phyloP scores from a whole-genome alignment of 2,888 invertebrate species.

The Tolmerus cingulatus region DNA sequence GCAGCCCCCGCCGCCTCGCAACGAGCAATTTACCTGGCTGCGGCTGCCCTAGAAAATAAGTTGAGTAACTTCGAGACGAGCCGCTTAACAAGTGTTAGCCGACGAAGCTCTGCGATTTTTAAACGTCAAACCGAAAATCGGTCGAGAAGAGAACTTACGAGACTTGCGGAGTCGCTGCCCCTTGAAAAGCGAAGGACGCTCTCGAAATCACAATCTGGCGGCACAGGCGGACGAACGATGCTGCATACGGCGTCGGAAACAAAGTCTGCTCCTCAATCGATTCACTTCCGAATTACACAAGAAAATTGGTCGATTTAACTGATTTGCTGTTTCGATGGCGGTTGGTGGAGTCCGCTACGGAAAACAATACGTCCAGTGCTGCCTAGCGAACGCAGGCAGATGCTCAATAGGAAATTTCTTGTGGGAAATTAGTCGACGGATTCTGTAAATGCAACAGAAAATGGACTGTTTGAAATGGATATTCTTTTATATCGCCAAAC shows the following conservation, averaged over 20 bases:
- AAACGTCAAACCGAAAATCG: slow-evolving; percentile 13
- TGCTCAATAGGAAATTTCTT: background rate
- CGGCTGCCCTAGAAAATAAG: background rate
- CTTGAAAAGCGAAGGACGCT: background rate
- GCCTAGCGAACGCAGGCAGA: background rate
- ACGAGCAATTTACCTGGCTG: background rate
- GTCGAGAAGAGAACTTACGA: slow-evolving; percentile 18
- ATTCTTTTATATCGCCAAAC: too few relatives aligned
- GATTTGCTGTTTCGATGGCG: background rate
- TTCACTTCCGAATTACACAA: background rate
- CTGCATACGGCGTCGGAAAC: background rate
- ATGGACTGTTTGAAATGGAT: too few relatives aligned
- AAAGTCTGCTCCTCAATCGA: background rate
- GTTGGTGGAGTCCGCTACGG: background rate
- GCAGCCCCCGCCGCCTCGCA: background rate
- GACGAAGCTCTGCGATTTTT: background rate
- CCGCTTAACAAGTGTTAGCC: background rate
- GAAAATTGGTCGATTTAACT: background rate
- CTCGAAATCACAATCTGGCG: background rate
- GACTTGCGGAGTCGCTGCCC: background rate
- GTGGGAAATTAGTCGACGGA: background rate
- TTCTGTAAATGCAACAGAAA: background rate
- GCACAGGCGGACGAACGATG: background rate
- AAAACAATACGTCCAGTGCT: background rate
- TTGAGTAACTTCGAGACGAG: background rate